phyloP scores from a whole-genome alignment of 2,113 vertebrate species.

The Carettochelys insculpta region DNA sequence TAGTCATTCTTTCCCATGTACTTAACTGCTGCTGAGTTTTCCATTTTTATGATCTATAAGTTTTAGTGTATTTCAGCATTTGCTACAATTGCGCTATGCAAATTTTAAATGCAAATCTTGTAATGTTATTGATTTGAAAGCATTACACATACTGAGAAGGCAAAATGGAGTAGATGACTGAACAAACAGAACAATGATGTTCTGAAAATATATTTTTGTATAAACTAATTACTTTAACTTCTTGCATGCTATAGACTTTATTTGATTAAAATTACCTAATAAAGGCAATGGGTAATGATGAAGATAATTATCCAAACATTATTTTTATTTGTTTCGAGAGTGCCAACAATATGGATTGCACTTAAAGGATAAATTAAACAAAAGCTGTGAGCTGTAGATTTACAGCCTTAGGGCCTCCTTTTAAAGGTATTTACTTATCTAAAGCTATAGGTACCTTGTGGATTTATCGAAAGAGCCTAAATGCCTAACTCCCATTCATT shows the following conservation, averaged over 20 bases:
- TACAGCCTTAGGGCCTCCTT: background rate
- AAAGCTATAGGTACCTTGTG: background rate
- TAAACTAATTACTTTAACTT: slow-evolving; percentile 23
- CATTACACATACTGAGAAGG: slow-evolving; percentile 26
- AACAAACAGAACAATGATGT: background rate
- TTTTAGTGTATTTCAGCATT: slow-evolving; percentile 73
- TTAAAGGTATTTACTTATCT: background rate
- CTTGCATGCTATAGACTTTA: background rate
- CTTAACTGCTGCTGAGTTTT: slow-evolving; percentile 64
- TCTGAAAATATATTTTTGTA: slow-evolving; percentile 31
- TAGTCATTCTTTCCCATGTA: slow-evolving; percentile 63
- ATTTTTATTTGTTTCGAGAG: background rate
- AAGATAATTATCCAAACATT: background rate
- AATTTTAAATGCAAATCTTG: slow-evolving; percentile 58
- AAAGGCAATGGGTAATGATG: background rate
- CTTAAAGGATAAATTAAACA: slow-evolving; percentile 23
- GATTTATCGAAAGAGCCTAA: background rate
- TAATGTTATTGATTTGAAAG: slow-evolving; percentile 16
- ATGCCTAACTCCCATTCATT: background rate
- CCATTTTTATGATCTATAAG: slow-evolving; percentile 76
- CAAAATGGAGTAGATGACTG: background rate
- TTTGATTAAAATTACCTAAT: background rate
- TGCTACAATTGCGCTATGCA: slow-evolving; percentile 67
- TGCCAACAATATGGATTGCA: background rate
- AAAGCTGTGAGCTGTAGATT: background rate